These are phyloP conservation scores for Dasyurus viverrinus DNA, from an alignment of 2,113 vertebrate genomes.

Conservation along the genomic window DNA sequence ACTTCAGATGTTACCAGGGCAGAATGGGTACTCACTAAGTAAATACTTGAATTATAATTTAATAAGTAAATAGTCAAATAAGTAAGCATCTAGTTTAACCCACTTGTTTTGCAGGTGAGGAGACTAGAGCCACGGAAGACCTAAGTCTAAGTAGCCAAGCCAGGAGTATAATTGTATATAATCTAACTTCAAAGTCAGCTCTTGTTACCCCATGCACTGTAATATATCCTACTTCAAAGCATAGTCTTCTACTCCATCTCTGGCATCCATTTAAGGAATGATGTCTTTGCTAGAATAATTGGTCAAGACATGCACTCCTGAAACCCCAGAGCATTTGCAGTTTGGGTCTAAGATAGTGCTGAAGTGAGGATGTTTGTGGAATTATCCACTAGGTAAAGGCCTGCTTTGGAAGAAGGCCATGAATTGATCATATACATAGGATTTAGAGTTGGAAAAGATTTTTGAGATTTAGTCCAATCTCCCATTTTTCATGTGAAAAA, in stretches of 20 bases:
- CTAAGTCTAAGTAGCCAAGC: not conserved
- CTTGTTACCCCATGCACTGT: not conserved
- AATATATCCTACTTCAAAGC: not conserved
- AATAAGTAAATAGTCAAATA: no score
- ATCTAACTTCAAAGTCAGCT: not conserved
- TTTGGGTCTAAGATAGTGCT: slow-evolving; percentile 11
- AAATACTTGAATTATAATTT: not conserved
- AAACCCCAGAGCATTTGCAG: not conserved
- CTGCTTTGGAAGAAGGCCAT: not conserved
- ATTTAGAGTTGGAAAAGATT: not conserved
- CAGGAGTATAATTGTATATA: not conserved
- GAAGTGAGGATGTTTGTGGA: not conserved
- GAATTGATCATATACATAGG: not conserved
- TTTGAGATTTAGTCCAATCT: not conserved
- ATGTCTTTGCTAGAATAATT: not conserved
- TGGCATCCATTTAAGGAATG: not conserved
- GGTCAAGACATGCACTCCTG: not conserved
- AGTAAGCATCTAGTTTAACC: not conserved
- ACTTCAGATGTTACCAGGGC: not conserved
- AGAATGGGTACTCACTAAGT: not conserved
- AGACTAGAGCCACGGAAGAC: not conserved
- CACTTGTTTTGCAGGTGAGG: not conserved
- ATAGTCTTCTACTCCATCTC: not conserved
- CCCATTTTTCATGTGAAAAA: not conserved
- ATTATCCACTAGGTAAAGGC: not conserved